These are phyloP conservation scores for Indicator maculatus DNA, from an alignment of 2,113 vertebrate genomes.

Conservation along the genomic window DNA sequence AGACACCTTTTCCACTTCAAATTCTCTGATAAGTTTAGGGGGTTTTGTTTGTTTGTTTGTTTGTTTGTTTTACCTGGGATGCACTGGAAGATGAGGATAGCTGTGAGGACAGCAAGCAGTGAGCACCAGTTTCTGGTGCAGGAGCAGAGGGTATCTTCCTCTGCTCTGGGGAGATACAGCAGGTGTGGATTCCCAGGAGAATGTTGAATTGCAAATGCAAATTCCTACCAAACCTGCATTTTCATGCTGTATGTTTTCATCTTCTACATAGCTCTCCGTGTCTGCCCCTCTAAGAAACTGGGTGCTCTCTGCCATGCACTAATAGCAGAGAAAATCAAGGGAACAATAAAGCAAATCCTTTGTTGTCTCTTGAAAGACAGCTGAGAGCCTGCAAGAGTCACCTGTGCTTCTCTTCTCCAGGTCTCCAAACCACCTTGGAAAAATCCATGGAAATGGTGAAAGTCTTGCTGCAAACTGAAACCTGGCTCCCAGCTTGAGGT, in stretches of 20 bases:
- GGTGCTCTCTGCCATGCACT: background rate
- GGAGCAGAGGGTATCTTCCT: background rate
- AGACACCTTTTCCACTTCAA: background rate
- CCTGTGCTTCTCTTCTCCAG: background rate
- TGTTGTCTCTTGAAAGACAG: constrained; percentile 7
- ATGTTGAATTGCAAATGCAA: background rate
- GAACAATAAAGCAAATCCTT: background rate
- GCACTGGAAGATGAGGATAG: background rate
- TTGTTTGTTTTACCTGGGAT: fast-evolving
- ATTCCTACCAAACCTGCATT: background rate
- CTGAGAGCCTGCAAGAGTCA: background rate
- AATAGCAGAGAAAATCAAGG: background rate
- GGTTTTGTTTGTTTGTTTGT: no score
- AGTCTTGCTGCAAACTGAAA: background rate
- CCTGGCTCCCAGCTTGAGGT: fast-evolving
- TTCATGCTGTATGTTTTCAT: constrained; percentile 16
- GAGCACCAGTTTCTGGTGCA: background rate
- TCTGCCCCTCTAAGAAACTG: background rate
- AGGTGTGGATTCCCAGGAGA: background rate
- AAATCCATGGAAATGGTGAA: background rate
- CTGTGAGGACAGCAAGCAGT: background rate
- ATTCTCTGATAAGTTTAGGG: background rate
- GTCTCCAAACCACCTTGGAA: background rate
- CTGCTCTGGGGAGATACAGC: background rate
- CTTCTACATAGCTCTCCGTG: background rate